Base-by-base conservation (phyloP, 1,140 invertebrate genomes). In the Eriosoma lanigerum region DNA sequence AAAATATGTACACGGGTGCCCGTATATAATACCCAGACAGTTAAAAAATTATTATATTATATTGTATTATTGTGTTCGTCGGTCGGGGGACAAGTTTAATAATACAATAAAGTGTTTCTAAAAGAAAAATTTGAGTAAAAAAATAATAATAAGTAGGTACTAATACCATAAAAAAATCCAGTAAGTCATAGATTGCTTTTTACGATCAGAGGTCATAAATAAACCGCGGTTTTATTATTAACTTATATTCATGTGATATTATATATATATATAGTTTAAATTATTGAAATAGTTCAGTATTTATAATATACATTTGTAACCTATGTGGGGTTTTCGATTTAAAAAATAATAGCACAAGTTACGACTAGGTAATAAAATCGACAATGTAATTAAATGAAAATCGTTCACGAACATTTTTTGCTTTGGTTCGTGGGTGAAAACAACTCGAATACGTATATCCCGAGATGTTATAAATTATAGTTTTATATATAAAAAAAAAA, bases 1-100 rank as follows among this genome's bases (percentile, higher is more conserved):
- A n/a, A n/a, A n/a, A n/a, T 15, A 62, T 26, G 24, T 46, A 68
- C 32, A 68, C 64, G 72, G 52, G 52, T 75, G 29, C 72, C 72
- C 72, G 72, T 75, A 75, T 75, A 75, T 75, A 21, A 46, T 66
- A 8, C 3, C 26, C 54, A 32, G 12, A 21, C n/a, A 3, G 3
- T 66, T 21, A 13, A n/a, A n/a, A n/a, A n/a, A n/a, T n/a, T n/a
- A n/a, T n/a, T n/a, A n/a, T n/a, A n/a, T n/a, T n/a, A n/a, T n/a
- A n/a, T n/a, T n/a, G n/a, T 66, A 66, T 66, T 66, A 44, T 62
- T 60, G 32, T 0, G 0, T 62, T 29, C 24, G 8, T 29, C 24
- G 8, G 26, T 62, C 5, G 26, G 32, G 32, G 32, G 8, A 38
- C 32, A 38, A 38, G 3, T 38, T 8, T 15, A 19, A 38, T 38